Evolutionary conservation across 2,888 invertebrate species (phyloP).

Genomic region (Belgica antarctica): DNA sequence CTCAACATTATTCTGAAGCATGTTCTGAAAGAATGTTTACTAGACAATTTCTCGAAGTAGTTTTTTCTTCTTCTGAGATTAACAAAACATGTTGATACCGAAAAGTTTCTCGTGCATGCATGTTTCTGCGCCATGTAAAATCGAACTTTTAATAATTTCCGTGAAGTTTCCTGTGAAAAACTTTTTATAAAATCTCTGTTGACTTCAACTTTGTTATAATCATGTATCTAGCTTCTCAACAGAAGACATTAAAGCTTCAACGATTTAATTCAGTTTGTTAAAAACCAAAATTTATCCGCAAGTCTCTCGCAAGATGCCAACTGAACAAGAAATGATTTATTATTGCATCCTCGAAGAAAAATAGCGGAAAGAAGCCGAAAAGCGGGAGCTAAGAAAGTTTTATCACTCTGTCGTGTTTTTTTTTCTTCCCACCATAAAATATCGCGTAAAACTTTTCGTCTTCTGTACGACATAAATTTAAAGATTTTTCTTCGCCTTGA

Average conservation of each 20-base stretch:
- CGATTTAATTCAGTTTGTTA: conserved; percentile 9
- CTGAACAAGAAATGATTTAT: conserved; percentile 26
- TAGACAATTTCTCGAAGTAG: no score
- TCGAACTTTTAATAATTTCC: conserved; percentile 21
- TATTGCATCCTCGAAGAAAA: neutral
- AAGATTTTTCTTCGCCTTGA: neutral
- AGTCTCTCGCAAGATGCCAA: conserved; percentile 22
- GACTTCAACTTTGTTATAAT: no score
- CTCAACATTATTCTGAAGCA: no score
- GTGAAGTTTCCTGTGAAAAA: neutral
- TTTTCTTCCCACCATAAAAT: neutral
- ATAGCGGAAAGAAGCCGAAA: neutral
- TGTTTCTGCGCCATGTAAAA: no score
- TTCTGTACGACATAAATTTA: conserved; percentile 20
- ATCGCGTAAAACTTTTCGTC: conserved; percentile 26
- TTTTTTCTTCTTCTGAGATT: no score
- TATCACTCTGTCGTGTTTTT: neutral
- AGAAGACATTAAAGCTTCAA: neutral
- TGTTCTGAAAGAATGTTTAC: no score
- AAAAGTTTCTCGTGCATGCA: no score
- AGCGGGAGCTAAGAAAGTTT: neutral
- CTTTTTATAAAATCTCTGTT: neutral
- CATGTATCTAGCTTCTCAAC: neutral
- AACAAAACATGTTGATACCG: no score
- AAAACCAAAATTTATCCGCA: conserved; percentile 3